Evolutionary conservation across 2,797 vertebrate species (phyloP), one percentile per base, ranked within the genome.

Genomic region (Crypturellus tataupa): DNA sequence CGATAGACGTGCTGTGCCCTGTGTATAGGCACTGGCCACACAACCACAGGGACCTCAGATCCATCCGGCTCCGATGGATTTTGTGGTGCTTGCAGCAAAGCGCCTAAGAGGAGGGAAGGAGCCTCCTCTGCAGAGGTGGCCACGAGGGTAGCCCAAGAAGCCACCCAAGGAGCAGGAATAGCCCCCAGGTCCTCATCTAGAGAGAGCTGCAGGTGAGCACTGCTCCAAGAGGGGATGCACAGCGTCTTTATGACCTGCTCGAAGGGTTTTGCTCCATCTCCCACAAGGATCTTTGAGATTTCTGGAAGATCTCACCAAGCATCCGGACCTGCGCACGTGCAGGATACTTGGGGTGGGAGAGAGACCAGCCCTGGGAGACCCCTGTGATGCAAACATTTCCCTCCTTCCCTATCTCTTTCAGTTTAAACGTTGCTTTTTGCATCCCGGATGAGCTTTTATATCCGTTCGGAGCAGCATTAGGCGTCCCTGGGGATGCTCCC

Each of bases 1-100:
- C 18, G 53, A 29, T 11, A 19, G 44, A 59, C 31, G 6, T 47
- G 6, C 31, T 8, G 10, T 20, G 55, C 6, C 21, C 25, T 27
- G 16, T 0, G 0, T 12, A 10, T 12, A 46, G 16, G 27, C 27
- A 27, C 14, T 11, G 67, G 55, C 12, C 35, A 12, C 3, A 3
- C 19, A 25, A 17, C 10, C 39, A 5, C 0, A 2, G 58, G 39
- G 19, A 63, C 11, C 2, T 1, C 13, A 53, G 58, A 24, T 78
- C 15, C 21, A 12, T 10, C 29, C 0, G 9, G 9, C 6, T 44
- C 19, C 12, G 16, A 8, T 8, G 73, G 3, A n/a, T 40, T 63
- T 35, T 70, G 51, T 40, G n/a, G n/a, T 40, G 25, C 25, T 53
- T 46, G 44, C 24, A 64, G 67, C 18, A 25, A 83, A 56, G 40